Evolutionary conservation across 2,797 vertebrate genomes (phyloP).

Genomic region (Hydrocynus forskahlii): DNA sequence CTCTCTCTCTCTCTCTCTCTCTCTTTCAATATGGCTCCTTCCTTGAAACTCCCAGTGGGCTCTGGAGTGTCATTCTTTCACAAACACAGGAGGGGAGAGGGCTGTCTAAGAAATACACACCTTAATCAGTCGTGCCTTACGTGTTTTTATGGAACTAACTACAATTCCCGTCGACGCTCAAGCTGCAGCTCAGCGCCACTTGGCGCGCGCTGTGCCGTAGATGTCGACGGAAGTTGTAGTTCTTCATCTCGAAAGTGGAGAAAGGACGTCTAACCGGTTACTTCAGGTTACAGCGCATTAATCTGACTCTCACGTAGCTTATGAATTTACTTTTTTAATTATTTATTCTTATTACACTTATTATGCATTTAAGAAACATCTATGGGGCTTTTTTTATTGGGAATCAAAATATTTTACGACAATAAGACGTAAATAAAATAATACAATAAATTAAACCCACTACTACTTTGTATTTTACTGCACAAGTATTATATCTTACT

Average conservation of each 20-base stretch:
- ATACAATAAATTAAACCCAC: no score
- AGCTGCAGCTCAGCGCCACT: background rate
- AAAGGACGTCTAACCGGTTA: background rate
- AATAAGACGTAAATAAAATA: no score
- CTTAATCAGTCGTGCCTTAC: background rate
- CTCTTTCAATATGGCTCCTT: slow-evolving; percentile 86
- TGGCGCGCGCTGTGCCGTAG: no score
- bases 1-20: slow-evolving; percentile 63
- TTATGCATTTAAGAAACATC: no score
- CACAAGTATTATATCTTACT: no score
- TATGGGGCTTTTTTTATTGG: no score
- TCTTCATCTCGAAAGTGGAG: background rate
- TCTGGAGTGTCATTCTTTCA: slow-evolving; percentile 69
- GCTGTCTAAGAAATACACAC: background rate
- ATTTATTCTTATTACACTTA: no score
- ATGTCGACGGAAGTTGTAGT: slow-evolving; percentile 37
- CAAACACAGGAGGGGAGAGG: slow-evolving; percentile 40
- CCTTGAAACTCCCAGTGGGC: slow-evolving; percentile 81
- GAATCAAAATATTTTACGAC: no score
- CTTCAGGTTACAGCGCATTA: background rate
- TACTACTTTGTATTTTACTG: no score
- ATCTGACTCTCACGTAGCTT: no score
- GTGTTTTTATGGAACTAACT: background rate
- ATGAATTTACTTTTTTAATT: no score
- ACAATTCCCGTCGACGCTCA: no score